Conservation (phyloP, 2,797 vertebrate genomes). For the Odontamblyopus rebecca region DNA sequence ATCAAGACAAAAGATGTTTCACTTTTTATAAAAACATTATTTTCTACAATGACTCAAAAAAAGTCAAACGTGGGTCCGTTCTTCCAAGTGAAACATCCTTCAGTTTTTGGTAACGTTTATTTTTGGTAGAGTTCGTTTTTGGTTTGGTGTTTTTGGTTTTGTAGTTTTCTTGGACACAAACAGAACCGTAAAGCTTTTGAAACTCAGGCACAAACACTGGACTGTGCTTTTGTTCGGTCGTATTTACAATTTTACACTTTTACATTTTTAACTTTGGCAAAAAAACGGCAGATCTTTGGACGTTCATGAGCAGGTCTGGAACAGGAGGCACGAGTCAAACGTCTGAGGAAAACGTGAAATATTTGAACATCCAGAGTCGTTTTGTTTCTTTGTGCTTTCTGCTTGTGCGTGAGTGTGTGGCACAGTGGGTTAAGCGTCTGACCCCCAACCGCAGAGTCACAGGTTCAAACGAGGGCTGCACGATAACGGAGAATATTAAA, state of each 20-base stretch:
- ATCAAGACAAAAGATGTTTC: not conserved
- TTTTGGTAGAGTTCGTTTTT: constrained; percentile 1
- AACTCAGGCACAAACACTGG: constrained; percentile 53
- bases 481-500: too few species aligned
- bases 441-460: too few species aligned
- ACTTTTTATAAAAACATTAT: not conserved
- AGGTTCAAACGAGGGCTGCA: too few species aligned
- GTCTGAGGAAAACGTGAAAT: constrained; percentile 71
- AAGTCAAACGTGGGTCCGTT: not conserved
- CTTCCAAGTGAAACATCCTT: not conserved
- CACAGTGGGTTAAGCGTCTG: too few species aligned
- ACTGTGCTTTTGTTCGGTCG: constrained; percentile 19
- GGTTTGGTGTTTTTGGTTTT: not conserved
- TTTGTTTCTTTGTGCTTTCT: too few species aligned
- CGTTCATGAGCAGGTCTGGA: not conserved
- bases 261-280: not conserved
- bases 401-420: too few species aligned
- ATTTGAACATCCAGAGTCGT: constrained; percentile 24
- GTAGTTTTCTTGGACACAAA: not conserved
- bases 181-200: constrained; percentile 7
- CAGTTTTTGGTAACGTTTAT: not conserved
- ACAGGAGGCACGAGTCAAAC: not conserved
- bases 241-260: constrained; percentile 2
- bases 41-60: not conserved
- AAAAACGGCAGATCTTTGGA: constrained; percentile 10